These are phyloP conservation scores for Idris sp. DNA, from an alignment of 1,140 invertebrate species.

Conservation along the genomic window DNA sequence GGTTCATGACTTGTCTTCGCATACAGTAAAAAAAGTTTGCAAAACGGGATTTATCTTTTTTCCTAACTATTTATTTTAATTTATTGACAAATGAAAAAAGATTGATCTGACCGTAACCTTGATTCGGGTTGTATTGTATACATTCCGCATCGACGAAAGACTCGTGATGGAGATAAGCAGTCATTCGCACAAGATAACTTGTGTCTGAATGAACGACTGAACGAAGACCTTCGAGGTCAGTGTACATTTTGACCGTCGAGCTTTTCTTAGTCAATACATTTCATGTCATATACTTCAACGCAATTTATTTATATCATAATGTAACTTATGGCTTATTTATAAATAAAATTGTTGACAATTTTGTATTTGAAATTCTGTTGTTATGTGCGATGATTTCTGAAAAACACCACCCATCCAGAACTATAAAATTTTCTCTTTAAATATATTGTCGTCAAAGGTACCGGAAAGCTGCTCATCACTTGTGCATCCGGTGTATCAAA, in stretches of 20 bases:
- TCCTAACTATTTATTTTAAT: constrained; percentile 61
- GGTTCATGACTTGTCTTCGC: constrained; percentile 16
- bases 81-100: constrained; percentile 55
- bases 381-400: constrained; percentile 12
- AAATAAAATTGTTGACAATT: constrained; percentile 75
- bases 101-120: constrained; percentile 10
- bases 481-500: constrained; percentile 74
- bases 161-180: constrained; percentile 36
- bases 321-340: constrained; percentile 79
- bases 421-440: constrained; percentile 45
- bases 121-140: constrained; percentile 12
- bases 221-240: constrained; percentile 50
- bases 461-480: constrained; percentile 62
- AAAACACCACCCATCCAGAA: constrained; percentile 49
- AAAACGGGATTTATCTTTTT: constrained; percentile 42
- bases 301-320: constrained; percentile 77
- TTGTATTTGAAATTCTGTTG: constrained; percentile 44
- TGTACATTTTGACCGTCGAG: constrained; percentile 52
- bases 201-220: constrained; percentile 37
- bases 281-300: constrained; percentile 68
- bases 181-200: constrained; percentile 30
- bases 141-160: constrained; percentile 10
- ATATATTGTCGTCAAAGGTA: constrained; percentile 19
- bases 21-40: no score
- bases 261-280: constrained; percentile 73